Evolutionary conservation across 2,888 invertebrate species (phyloP).

Genomic region (Cyaniris semiargus): DNA sequence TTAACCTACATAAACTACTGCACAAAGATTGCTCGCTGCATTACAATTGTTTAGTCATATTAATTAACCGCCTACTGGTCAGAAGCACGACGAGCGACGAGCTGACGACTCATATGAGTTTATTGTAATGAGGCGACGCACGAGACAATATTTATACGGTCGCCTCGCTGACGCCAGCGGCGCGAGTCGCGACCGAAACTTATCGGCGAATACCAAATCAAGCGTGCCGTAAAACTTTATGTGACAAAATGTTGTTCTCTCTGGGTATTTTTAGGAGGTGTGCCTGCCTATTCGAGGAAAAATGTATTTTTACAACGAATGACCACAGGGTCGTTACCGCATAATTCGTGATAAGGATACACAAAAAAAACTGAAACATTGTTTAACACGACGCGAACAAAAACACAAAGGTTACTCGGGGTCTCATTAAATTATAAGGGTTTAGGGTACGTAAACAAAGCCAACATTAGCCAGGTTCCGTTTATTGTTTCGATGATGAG

Average conservation of each 20-base stretch:
- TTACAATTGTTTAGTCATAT: conserved; percentile 7
- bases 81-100: background rate
- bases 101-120: background rate
- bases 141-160: conserved; percentile 22
- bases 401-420: conserved; percentile 45
- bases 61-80: conserved; percentile 11
- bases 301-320: background rate
- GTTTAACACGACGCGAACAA: conserved; percentile 34
- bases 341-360: conserved; percentile 12
- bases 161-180: conserved; percentile 19
- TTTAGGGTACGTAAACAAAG: conserved; percentile 46
- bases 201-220: conserved; percentile 25
- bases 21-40: background rate
- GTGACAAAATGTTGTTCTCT: conserved; percentile 17
- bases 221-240: background rate
- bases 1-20: background rate
- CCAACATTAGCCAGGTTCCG: conserved; percentile 60
- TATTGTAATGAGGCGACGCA: conserved; percentile 11
- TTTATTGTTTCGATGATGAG: conserved; percentile 64
- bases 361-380: conserved; percentile 23
- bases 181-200: conserved; percentile 16
- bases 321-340: background rate
- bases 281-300: background rate
- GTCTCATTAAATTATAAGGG: conserved; percentile 48
- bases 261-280: background rate